These are phyloP conservation scores for Micronycteris hirsuta DNA, from an alignment of 2,113 vertebrate species.

Conservation along the genomic window DNA sequence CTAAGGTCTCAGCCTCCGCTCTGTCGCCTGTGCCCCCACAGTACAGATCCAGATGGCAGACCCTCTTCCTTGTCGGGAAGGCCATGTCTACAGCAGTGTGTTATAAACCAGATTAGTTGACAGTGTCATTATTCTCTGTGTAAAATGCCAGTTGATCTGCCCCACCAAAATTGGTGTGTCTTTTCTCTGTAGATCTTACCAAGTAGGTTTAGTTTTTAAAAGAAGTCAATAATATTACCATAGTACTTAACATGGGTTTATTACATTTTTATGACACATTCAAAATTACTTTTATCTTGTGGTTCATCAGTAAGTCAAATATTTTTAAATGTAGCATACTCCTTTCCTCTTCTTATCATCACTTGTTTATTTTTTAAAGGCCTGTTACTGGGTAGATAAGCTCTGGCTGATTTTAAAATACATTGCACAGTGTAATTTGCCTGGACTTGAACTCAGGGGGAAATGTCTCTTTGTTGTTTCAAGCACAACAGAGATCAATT, in stretches of 20 bases:
- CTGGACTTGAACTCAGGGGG: not conserved
- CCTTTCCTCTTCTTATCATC: not conserved
- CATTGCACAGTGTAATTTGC: not conserved
- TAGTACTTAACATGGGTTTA: not conserved
- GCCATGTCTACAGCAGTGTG: not conserved
- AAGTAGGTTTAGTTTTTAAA: not conserved
- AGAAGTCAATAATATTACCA: not conserved
- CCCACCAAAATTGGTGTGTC: not conserved
- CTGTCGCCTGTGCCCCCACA: too few relatives aligned
- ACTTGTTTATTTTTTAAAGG: constrained; percentile 4
- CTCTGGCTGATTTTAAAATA: constrained; percentile 27
- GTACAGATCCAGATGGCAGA: not conserved
- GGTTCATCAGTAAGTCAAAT: not conserved
- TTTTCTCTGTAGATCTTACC: not conserved
- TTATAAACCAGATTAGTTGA: not conserved
- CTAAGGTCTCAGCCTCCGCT: not conserved
- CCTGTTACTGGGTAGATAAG: not conserved
- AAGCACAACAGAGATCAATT: not conserved
- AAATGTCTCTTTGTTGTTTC: not conserved
- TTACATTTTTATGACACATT: not conserved
- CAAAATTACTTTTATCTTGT: not conserved
- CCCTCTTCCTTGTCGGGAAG: not conserved
- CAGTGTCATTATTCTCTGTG: not conserved
- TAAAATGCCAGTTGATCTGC: not conserved
- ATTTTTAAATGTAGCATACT: not conserved